These are phyloP conservation scores for Drosophila algonquin DNA, from an alignment of 2,888 invertebrate species.

Conservation along the genomic window DNA sequence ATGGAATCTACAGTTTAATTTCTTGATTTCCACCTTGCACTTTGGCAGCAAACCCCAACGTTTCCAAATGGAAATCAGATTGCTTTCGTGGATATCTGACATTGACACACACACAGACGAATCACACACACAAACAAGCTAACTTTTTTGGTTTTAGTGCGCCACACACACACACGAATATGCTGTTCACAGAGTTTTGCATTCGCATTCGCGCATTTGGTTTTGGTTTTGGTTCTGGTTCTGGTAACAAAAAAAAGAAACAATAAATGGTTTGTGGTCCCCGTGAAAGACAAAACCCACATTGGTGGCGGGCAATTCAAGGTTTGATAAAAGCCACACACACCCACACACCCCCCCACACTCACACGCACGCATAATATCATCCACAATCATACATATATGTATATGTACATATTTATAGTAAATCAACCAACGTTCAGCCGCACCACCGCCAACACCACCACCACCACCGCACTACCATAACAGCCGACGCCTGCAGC, in stretches of 20 bases:
- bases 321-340: conserved; percentile 65
- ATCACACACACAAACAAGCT: neutral
- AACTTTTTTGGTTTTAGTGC: conserved; percentile 21
- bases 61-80: neutral
- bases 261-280: conserved; percentile 4
- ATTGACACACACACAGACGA: conserved; percentile 1
- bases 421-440: neutral
- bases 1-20: neutral
- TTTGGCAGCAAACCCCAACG: neutral
- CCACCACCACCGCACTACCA: neutral
- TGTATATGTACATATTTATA: neutral
- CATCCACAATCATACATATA: neutral
- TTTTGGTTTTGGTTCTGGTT: conserved; percentile 28
- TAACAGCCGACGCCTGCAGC: neutral
- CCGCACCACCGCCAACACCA: neutral
- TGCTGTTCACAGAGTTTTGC: conserved; percentile 19
- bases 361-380: neutral
- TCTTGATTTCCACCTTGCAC: neutral
- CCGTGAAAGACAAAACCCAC: conserved; percentile 20
- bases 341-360: neutral
- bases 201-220: conserved; percentile 26
- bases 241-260: conserved; percentile 18
- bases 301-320: conserved; percentile 76
- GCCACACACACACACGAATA: conserved; percentile 20
- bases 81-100: neutral